Evolutionary conservation across 2,797 vertebrate genomes (phyloP).

Genomic region (Hydrolagus colliei): DNA sequence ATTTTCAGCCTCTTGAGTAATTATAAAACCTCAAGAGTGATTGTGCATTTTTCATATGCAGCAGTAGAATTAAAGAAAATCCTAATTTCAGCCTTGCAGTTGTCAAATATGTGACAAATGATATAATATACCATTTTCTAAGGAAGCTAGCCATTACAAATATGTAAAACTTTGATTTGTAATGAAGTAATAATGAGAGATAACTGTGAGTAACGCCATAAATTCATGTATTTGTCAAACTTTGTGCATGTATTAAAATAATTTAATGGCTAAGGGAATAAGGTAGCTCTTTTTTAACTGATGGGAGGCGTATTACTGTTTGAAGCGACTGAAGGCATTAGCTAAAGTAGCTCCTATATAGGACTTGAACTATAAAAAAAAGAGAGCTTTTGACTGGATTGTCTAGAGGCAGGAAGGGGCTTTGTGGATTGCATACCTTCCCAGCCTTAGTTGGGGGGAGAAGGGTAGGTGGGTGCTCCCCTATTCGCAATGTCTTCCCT

Average conservation of each 20-base stretch:
- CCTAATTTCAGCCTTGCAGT: not conserved
- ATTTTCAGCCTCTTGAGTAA: not conserved
- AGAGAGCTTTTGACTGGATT: not conserved
- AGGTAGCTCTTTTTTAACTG: not conserved
- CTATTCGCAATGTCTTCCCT: not conserved
- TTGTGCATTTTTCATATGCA: not conserved
- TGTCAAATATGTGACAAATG: not conserved
- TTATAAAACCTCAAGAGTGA: not conserved
- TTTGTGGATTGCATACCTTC: not conserved
- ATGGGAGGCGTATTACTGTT: not conserved
- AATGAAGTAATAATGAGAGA: not conserved
- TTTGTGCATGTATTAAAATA: not conserved
- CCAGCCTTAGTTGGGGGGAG: too few species aligned
- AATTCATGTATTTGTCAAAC: not conserved
- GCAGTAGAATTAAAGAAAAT: not conserved
- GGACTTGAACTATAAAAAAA: not conserved
- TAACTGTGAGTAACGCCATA: not conserved
- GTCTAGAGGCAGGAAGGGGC: not conserved
- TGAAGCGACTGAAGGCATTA: not conserved
- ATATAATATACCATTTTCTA: not conserved
- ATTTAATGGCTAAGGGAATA: not conserved
- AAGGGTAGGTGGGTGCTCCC: too few species aligned
- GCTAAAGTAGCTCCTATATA: not conserved
- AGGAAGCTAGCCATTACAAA: not conserved
- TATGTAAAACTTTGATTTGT: not conserved